phyloP scores from a whole-genome alignment of 2,113 vertebrate genomes.

The Sus scrofa region T2T-Sscrofa CM000817.6:169884501-169885000 shows the following conservation, averaged over 20 bases:
- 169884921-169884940: not conserved
- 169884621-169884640: too few relatives aligned
- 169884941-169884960: too few relatives aligned
- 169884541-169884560: not conserved
- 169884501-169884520: not conserved
- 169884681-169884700: too few relatives aligned
- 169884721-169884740: too few relatives aligned
- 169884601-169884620: too few relatives aligned
- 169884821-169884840: not conserved
- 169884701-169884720: too few relatives aligned
- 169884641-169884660: too few relatives aligned
- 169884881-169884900: constrained; percentile 9
- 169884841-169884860: not conserved
- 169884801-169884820: not conserved
- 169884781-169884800: not conserved
- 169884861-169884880: not conserved
- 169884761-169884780: not conserved
- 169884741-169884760: too few relatives aligned
- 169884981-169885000: constrained; percentile 40
- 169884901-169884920: constrained; percentile 21
- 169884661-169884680: too few relatives aligned
- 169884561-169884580: too few relatives aligned
- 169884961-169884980: too few relatives aligned
- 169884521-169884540: not conserved
- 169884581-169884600: too few relatives aligned